Percentiles rank a stretch among this genome's conserved stretches.
phyloP scores from a whole-genome alignment of 2,797 vertebrate genomes.

The Pseudopleuronectes americanus region DNA sequence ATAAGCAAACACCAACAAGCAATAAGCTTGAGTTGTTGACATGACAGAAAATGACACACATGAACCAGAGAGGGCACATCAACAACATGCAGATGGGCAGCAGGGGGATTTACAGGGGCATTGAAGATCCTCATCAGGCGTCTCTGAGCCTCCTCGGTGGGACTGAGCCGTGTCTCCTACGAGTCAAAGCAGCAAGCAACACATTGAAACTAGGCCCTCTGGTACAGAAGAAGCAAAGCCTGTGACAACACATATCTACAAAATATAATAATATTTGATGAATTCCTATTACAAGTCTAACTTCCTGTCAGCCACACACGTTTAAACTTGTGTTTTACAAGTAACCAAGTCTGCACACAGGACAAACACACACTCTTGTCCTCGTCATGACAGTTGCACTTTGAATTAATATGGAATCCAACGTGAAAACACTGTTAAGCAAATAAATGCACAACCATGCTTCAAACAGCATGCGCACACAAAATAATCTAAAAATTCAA shows the following conservation, averaged over 20 bases:
- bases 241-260: neutral
- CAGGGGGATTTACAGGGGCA: slow-evolving; percentile 85
- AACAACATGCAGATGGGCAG: slow-evolving; percentile 23
- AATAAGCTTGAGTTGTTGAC: neutral
- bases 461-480: slow-evolving; percentile 27
- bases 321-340: neutral
- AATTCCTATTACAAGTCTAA: neutral
- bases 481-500: slow-evolving; percentile 9
- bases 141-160: slow-evolving; percentile 89
- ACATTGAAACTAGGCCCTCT: slow-evolving; percentile 51
- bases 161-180: slow-evolving; percentile 86
- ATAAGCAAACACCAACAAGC: neutral
- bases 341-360: slow-evolving; percentile 1
- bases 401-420: slow-evolving; percentile 29
- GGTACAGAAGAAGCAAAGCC: slow-evolving; percentile 26
- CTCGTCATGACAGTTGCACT: slow-evolving; percentile 26
- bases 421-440: slow-evolving; percentile 33
- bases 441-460: slow-evolving; percentile 15
- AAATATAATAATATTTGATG: neutral
- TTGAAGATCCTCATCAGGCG: slow-evolving; percentile 95
- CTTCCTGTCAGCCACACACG: neutral
- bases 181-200: slow-evolving; percentile 78
- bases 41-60: slow-evolving; percentile 7
- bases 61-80: neutral
- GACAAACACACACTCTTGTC: slow-evolving; percentile 9